phyloP scores from a whole-genome alignment of 2,113 vertebrate genomes.

The Tachuris rubrigastra region DNA sequence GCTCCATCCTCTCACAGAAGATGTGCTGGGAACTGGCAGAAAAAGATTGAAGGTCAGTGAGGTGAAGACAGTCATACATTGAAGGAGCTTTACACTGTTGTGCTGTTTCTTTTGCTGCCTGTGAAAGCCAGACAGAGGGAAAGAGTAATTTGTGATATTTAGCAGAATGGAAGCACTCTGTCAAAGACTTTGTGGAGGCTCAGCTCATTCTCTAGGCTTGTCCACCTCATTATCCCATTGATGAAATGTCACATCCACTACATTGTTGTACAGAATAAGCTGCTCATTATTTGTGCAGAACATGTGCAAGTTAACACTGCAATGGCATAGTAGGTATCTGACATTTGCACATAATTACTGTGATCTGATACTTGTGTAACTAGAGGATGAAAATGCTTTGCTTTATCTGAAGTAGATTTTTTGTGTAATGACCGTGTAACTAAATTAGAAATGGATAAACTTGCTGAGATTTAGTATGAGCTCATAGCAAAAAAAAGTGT shows the following conservation, averaged over 20 bases:
- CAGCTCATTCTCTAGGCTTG: neutral
- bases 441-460: conserved; percentile 46
- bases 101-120: neutral
- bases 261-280: neutral
- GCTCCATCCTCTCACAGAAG: neutral
- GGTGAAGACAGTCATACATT: neutral
- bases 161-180: neutral
- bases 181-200: neutral
- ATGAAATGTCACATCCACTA: neutral
- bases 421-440: conserved; percentile 24
- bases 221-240: neutral
- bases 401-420: conserved; percentile 44
- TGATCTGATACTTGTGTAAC: conserved; percentile 37
- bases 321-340: neutral
- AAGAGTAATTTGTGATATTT: neutral
- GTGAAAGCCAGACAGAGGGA: neutral
- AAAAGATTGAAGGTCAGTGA: neutral
- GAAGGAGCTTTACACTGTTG: neutral
- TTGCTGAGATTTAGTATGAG: conserved; percentile 36
- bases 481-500: conserved; percentile 32
- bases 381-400: conserved; percentile 4
- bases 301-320: neutral
- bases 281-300: conserved; percentile 3
- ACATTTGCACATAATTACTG: conserved; percentile 14
- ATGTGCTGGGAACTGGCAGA: neutral